Percentiles rank a stretch among this genome's conserved stretches.
Conservation (phyloP, 2,113 vertebrate genomes). For the Tonatia bakeri region DNA sequence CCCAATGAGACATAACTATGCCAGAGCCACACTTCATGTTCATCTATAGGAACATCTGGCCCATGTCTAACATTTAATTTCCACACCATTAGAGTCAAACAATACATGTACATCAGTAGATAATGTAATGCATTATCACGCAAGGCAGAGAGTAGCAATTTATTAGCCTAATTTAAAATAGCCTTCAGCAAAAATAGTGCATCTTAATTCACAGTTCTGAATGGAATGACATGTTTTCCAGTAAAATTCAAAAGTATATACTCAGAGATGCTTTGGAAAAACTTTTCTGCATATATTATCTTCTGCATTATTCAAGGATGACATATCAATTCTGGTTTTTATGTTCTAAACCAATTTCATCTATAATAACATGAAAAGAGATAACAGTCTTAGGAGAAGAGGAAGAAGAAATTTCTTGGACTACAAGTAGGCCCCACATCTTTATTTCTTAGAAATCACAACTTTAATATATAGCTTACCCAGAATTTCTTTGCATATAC, state of each 20-base stretch:
- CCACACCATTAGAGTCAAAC: conserved; percentile 88
- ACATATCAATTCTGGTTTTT: conserved; percentile 69
- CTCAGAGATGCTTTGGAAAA: conserved; percentile 69
- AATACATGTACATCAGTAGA: conserved; percentile 87
- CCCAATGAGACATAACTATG: conserved; percentile 74
- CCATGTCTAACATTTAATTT: conserved; percentile 88
- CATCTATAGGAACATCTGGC: conserved; percentile 86
- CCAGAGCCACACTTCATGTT: conserved; percentile 85
- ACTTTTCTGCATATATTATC: conserved; percentile 74
- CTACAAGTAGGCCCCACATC: conserved; percentile 66
- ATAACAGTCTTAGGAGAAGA: conserved; percentile 68
- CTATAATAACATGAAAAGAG: conserved; percentile 75
- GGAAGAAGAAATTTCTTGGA: conserved; percentile 63
- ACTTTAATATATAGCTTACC: conserved; percentile 71
- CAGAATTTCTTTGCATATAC: conserved; percentile 61
- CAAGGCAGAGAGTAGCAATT: conserved; percentile 87
- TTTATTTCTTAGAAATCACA: conserved; percentile 75
- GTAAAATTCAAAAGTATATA: conserved; percentile 80
- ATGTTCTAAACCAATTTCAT: conserved; percentile 75
- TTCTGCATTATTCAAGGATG: conserved; percentile 71
- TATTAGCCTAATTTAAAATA: conserved; percentile 90
- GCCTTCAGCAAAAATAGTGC: conserved; percentile 84
- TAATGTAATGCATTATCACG: conserved; percentile 89
- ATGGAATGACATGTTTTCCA: conserved; percentile 81
- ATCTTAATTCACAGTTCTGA: conserved; percentile 82